Conservation (phyloP, 2,888 invertebrate species). For the Pinctada fucata region DNA sequence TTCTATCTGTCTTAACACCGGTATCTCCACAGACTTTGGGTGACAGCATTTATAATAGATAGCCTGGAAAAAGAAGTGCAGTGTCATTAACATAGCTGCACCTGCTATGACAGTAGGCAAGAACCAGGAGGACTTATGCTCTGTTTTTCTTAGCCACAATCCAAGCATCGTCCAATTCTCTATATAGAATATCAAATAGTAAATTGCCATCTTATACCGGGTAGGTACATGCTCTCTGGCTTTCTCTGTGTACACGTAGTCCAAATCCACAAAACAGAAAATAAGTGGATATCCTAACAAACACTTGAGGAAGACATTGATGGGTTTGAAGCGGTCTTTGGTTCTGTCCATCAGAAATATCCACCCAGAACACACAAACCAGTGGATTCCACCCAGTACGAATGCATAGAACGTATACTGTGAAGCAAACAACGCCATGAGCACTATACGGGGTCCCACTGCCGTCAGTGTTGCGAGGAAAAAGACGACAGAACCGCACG, state of each 20-base stretch:
- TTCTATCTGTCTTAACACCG: no score
- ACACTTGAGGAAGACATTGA: background rate
- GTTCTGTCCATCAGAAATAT: background rate
- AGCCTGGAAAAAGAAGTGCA: background rate
- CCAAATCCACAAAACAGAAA: constrained; percentile 1
- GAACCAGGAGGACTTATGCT: background rate
- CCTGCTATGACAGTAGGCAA: background rate
- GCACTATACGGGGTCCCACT: constrained; percentile 2
- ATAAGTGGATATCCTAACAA: background rate
- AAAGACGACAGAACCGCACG: background rate
- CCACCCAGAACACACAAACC: background rate
- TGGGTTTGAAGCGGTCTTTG: background rate
- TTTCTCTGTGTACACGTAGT: background rate
- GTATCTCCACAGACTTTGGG: background rate
- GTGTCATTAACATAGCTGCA: background rate
- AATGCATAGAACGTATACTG: background rate
- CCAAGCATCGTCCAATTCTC: background rate
- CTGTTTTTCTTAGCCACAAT: background rate
- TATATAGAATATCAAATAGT: background rate
- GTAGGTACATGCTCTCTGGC: background rate
- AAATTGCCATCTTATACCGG: background rate
- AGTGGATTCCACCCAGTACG: background rate
- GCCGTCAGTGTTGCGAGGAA: background rate
- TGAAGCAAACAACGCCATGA: background rate
- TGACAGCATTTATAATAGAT: background rate